Conservation (phyloP, 1,140 invertebrate species). For the Cheumatopsyche charites region DNA sequence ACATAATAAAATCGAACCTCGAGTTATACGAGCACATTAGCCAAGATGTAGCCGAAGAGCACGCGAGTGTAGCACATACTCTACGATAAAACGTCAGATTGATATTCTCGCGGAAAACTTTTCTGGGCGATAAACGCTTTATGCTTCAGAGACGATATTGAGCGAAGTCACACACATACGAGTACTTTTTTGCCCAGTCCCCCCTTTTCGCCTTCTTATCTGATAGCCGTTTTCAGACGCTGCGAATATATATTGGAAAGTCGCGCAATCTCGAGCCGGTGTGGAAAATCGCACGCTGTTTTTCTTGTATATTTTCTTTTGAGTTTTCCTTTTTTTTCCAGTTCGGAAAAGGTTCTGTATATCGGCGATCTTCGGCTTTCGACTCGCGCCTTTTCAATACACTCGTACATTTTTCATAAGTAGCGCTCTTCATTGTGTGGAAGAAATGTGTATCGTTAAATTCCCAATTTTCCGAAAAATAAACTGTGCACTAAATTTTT, state of each 20-base stretch:
- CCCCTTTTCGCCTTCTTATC: background rate
- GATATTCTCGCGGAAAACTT: constrained; percentile 25
- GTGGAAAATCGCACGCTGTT: constrained; percentile 4
- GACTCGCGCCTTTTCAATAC: background rate
- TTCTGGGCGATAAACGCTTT: constrained; percentile 25
- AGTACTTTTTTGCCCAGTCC: too few species aligned
- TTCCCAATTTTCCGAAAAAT: too few species aligned
- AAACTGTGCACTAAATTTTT: too few species aligned
- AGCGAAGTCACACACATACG: constrained; percentile 9
- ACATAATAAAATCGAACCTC: too few species aligned
- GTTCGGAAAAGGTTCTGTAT: background rate
- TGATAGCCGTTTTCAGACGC: constrained; percentile 16
- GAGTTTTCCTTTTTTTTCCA: background rate
- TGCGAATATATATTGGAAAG: constrained; percentile 15
- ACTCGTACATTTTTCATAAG: background rate
- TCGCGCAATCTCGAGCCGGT: constrained; percentile 1
- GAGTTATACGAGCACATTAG: background rate
- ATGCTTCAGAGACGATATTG: constrained; percentile 10
- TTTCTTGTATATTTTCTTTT: too few species aligned
- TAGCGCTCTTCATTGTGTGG: background rate
- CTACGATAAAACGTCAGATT: constrained; percentile 12
- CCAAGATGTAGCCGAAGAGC: too few species aligned
- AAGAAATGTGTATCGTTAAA: too few species aligned
- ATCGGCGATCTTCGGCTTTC: background rate
- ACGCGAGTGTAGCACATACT: background rate